Conservation (phyloP, 2,797 vertebrate genomes). For the Apogon hyalosoma region DNA sequence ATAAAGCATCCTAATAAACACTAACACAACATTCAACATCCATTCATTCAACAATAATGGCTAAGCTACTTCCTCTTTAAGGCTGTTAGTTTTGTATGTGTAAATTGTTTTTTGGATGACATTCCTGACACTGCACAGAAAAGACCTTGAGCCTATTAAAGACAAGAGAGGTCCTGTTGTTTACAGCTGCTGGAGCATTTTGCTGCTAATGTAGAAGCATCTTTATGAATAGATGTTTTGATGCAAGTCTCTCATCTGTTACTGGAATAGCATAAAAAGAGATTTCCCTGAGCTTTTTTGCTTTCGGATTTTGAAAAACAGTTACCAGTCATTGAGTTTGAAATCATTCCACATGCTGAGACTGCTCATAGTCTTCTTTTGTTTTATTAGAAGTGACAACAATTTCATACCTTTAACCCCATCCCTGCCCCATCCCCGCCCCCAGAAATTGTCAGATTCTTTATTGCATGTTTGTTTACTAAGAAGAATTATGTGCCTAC, state of each 20-base stretch:
- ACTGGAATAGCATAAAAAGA: background rate
- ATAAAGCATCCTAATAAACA: background rate
- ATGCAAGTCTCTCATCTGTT: background rate
- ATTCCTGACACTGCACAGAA: constrained; percentile 6
- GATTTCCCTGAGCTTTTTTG: constrained; percentile 6
- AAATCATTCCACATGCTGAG: constrained; percentile 12
- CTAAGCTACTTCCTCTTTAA: background rate
- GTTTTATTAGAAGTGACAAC: background rate
- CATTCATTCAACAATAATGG: constrained; percentile 5
- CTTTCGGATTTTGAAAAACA: background rate
- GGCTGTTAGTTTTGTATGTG: background rate
- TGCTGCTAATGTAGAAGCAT: constrained; percentile 31
- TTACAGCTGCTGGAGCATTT: constrained; percentile 23
- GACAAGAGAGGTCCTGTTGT: constrained; percentile 14
- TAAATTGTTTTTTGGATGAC: constrained; percentile 21
- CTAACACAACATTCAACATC: background rate
- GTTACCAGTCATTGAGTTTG: constrained; percentile 1
- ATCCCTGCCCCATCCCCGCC: too few species aligned
- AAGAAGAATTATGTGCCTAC: constrained; percentile 26
- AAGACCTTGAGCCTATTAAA: background rate
- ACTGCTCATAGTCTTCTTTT: background rate
- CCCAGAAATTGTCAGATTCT: constrained; percentile 1
- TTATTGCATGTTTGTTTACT: constrained; percentile 1
- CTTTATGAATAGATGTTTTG: background rate
- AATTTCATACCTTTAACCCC: too few species aligned